Conservation (phyloP, 2,797 vertebrate genomes). For the Semaprochilodus insignis region DNA sequence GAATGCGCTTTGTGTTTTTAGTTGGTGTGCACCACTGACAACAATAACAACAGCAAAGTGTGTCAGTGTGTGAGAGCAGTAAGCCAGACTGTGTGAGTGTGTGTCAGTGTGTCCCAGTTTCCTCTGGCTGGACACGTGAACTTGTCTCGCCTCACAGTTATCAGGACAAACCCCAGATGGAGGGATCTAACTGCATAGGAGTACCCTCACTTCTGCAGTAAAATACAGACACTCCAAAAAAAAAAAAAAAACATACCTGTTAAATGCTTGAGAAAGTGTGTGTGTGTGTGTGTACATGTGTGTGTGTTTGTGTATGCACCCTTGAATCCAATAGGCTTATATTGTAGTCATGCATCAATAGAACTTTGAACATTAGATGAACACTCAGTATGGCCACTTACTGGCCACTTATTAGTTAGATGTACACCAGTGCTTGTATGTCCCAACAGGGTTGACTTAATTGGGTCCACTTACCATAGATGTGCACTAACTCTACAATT, state of each 20-base stretch:
- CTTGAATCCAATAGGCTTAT: too few species aligned
- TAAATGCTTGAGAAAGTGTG: not conserved
- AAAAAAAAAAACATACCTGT: not conserved
- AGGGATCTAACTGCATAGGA: not conserved
- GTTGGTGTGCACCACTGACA: conserved; percentile 2
- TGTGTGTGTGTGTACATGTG: not conserved
- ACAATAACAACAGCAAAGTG: conserved; percentile 52
- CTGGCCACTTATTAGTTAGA: too few species aligned
- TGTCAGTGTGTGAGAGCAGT: conserved; percentile 55
- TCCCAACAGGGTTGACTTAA: too few species aligned
- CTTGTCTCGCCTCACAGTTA: conserved; percentile 14
- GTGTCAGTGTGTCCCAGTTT: conserved; percentile 44
- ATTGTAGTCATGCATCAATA: too few species aligned
- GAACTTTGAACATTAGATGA: too few species aligned
- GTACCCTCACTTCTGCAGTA: not conserved
- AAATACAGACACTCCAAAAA: not conserved
- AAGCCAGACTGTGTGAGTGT: conserved; percentile 34
- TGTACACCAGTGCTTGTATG: too few species aligned
- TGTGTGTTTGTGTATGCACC: too few species aligned
- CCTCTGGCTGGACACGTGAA: conserved; percentile 10
- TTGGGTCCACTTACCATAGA: too few species aligned
- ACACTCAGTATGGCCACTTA: too few species aligned
- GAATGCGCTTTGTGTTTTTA: not conserved
- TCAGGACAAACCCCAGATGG: conserved; percentile 12
- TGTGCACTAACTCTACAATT: too few species aligned